These are phyloP conservation scores for Rhodinocichla rosea DNA, from an alignment of 2,113 vertebrate genomes.

Conservation along the genomic window DNA sequence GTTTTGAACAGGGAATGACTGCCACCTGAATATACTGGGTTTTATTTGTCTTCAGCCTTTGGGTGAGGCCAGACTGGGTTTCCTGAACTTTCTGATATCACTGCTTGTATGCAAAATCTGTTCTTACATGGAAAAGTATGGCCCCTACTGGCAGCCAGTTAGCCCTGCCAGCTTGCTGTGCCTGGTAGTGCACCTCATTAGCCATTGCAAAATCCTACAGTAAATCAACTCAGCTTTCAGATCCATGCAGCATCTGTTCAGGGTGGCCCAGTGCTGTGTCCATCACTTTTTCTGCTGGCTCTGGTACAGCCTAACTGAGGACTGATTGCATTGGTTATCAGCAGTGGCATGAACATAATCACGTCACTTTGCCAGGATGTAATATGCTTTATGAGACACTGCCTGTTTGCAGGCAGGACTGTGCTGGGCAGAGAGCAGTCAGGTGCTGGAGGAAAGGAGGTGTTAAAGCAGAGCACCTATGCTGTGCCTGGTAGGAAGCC, in stretches of 20 bases:
- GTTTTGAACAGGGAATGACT: neutral
- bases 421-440: neutral
- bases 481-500: neutral
- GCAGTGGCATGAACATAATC: slow-evolving; percentile 18
- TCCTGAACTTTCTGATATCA: neutral
- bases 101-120: slow-evolving; percentile 4
- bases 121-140: slow-evolving; percentile 33
- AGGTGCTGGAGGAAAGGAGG: neutral
- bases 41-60: neutral
- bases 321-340: slow-evolving; percentile 53
- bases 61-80: neutral
- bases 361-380: neutral
- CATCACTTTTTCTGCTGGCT: slow-evolving; percentile 5
- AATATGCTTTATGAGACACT: neutral
- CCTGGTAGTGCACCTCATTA: slow-evolving; percentile 32
- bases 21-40: neutral
- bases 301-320: neutral
- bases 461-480: neutral
- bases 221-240: slow-evolving; percentile 31
- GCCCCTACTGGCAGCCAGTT: slow-evolving; percentile 11
- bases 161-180: slow-evolving; percentile 39
- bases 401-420: neutral
- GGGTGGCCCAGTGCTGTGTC: slow-evolving; percentile 23
- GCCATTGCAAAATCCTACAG: slow-evolving; percentile 18
- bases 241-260: slow-evolving; percentile 39